Percentiles rank a stretch among this genome's conserved stretches.
phyloP scores from a whole-genome alignment of 2,113 vertebrate species.

The Plectropomus leopardus region DNA sequence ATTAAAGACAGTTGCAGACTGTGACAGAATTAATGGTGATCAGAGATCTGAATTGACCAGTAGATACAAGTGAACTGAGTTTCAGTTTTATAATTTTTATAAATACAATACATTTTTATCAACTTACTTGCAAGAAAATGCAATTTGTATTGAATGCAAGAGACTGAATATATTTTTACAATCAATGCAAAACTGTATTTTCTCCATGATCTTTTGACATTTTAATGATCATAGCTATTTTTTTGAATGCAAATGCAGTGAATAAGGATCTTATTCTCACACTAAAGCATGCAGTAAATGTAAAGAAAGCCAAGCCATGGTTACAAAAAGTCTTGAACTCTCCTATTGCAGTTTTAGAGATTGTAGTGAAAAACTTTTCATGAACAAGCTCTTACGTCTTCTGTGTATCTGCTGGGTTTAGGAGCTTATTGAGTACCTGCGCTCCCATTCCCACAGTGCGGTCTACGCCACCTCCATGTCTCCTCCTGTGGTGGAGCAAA shows the following conservation, averaged over 20 bases:
- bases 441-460: constrained; percentile 92
- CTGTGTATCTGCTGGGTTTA: constrained; percentile 57
- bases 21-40: too few species aligned
- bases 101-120: neutral
- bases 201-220: neutral
- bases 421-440: constrained; percentile 94
- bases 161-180: neutral
- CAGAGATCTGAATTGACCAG: too few species aligned
- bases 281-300: neutral
- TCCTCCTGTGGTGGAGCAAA: constrained; percentile 93
- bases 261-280: neutral
- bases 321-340: neutral
- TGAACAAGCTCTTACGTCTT: constrained; percentile 8
- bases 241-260: too few species aligned
- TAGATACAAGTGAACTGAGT: too few species aligned
- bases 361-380: neutral
- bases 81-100: too few species aligned
- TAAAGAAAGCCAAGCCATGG: neutral
- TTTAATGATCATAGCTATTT: neutral
- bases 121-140: neutral
- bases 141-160: neutral
- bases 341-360: neutral
- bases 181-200: neutral
- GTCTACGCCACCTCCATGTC: constrained; percentile 94
- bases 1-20: too few species aligned